Base-by-base conservation (phyloP, 2,113 vertebrate species). In the Podilymbus podiceps region DNA sequence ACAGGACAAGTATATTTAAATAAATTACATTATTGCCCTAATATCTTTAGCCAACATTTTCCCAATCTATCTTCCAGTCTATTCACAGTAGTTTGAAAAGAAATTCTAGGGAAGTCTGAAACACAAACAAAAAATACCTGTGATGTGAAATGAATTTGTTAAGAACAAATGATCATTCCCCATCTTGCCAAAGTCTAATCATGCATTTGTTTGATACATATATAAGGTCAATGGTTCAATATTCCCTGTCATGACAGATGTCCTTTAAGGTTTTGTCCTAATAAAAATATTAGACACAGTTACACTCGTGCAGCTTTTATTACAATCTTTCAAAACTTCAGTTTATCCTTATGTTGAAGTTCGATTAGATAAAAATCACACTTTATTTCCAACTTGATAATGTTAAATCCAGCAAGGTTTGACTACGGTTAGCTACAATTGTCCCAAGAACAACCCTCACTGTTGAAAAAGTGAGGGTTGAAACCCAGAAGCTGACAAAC, bases 331-430 rank as follows among this genome's bases (percentile, higher is more conserved):
- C 93, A 78, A 93, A 97, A 97, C 93, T 91, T 91, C 89, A 88
- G 77, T 95, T 92, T 96, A 89, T 89, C 86, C 80, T 85, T 79
- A 69, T 11, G 74, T 88, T 89, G 91, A 88, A 94, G 95, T 59
- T 83, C 86, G 95, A 96, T 87, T 89, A 97, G 97, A 97, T 97
- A 97, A 97, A 97, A 97, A 97, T 97, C 96, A 92, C 94, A 94
- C 96, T 89, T 96, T 94, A 92, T 95, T 96, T 95, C 88, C 67
- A 80, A 62, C 22, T 74, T 92, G 82, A 93, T 88, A 85, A 95
- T 40, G n/a, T 62, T 42, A 85, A 93, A 38, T 68, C 68, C 80
- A 85, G 88, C 55, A 90, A 80, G 42, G n/a, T 85, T 87, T 90
- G 67, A 74, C 33, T 92, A 49, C 2, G 7, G 73, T 52, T 85